phyloP scores from a whole-genome alignment of 2,888 invertebrate species.

The Hedya salicella region DNA sequence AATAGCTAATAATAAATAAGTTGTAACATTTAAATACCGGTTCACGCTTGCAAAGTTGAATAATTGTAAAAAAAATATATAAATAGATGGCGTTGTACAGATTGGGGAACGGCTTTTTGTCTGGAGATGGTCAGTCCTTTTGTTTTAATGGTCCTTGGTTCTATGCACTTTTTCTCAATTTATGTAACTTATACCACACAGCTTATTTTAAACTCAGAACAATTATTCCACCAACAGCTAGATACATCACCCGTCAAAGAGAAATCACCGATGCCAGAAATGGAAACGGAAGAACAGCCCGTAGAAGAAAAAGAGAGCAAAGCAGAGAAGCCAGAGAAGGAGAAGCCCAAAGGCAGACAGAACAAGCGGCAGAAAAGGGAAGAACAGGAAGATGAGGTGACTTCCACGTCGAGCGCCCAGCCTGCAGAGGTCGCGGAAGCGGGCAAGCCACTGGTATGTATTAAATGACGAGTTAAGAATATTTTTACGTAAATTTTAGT shows the following conservation, averaged over 20 bases:
- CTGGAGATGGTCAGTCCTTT: no score
- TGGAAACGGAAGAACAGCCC: constrained; percentile 61
- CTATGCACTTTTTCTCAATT: no score
- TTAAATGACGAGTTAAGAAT: no score
- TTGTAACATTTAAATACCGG: no score
- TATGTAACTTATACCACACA: neutral
- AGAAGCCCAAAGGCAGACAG: constrained; percentile 49
- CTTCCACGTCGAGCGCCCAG: constrained; percentile 70
- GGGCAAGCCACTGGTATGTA: constrained; percentile 62
- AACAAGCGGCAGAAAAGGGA: constrained; percentile 64
- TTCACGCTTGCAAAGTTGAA: no score
- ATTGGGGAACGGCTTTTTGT: no score
- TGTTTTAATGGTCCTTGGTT: neutral
- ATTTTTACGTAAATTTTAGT: no score
- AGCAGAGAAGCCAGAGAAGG: constrained; percentile 28
- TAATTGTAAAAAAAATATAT: no score
- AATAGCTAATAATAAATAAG: no score
- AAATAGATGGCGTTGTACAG: no score
- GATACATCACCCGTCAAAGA: constrained; percentile 63
- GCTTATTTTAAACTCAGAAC: neutral
- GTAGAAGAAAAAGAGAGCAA: constrained; percentile 54
- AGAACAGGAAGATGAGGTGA: constrained; percentile 72
- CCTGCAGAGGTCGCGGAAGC: constrained; percentile 51
- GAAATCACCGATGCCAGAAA: constrained; percentile 65
- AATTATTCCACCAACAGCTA: constrained; percentile 53